Evolutionary conservation across 2,113 vertebrate genomes (phyloP).

Genomic region (Osmerus eperlanus): DNA sequence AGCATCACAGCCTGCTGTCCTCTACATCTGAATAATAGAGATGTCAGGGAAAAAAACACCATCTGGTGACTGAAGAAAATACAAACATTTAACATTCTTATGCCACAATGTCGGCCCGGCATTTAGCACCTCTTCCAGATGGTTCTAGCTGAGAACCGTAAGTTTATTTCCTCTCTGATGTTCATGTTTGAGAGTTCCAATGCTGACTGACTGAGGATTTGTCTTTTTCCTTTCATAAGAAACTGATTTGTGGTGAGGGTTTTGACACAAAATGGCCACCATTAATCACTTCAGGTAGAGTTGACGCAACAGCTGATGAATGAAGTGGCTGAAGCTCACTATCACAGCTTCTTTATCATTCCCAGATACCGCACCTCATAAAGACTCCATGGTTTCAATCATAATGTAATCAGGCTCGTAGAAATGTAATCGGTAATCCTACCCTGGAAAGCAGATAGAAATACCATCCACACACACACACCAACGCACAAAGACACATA

Average conservation of each 20-base stretch:
- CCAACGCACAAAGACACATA: conserved; percentile 27
- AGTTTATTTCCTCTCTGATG: conserved; percentile 26
- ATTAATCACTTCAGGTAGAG: conserved; percentile 45
- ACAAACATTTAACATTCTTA: conserved; percentile 14
- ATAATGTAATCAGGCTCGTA: conserved; percentile 42
- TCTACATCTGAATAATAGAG: conserved; percentile 47
- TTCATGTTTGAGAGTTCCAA: conserved; percentile 26
- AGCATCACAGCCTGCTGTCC: conserved; percentile 37
- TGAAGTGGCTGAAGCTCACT: conserved; percentile 42
- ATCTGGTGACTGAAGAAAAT: conserved; percentile 29
- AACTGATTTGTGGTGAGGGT: conserved; percentile 55
- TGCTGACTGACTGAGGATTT: conserved; percentile 26
- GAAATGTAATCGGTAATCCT: conserved; percentile 36
- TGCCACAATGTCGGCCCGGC: conserved; percentile 10
- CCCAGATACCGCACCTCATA: conserved; percentile 36
- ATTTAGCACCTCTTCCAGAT: conserved; percentile 1
- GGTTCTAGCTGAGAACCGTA: conserved; percentile 7
- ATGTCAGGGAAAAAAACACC: conserved; percentile 19
- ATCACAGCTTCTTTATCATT: conserved; percentile 27
- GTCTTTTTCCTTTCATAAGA: conserved; percentile 29
- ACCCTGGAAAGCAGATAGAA: conserved; percentile 29
- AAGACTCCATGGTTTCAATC: conserved; percentile 47
- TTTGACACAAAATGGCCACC: conserved; percentile 56
- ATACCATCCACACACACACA: neutral
- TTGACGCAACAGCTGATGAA: conserved; percentile 53